Percentiles rank a stretch among this genome's conserved stretches.
Conservation (phyloP, 2,797 vertebrate genomes). For the Chrysocyon brachyurus region DNA sequence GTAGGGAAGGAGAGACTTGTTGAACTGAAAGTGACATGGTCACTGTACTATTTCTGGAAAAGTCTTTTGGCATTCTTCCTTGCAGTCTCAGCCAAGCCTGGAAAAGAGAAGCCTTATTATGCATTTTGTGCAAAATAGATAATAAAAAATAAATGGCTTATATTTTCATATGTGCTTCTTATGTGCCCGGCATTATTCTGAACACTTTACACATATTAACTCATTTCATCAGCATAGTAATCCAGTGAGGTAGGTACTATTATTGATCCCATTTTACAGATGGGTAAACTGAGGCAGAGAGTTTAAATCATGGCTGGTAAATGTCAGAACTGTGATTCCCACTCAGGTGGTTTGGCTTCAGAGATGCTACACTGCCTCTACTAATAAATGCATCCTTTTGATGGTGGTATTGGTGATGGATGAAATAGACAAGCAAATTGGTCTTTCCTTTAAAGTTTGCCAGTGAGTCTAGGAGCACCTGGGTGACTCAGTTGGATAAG, state of each 20-base stretch:
- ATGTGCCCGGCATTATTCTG: not conserved
- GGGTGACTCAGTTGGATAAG: not conserved
- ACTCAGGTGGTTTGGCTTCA: not conserved
- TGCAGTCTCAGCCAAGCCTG: not conserved
- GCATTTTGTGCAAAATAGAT: not conserved
- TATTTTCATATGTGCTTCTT: not conserved
- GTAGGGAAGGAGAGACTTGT: constrained; percentile 8
- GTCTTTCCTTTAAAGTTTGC: not conserved
- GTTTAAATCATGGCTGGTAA: not conserved
- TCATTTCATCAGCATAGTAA: not conserved
- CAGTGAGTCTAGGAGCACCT: not conserved
- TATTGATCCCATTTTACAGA: not conserved
- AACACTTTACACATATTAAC: not conserved
- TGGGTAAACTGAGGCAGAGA: not conserved
- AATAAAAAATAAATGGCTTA: not conserved
- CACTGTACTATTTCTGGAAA: not conserved
- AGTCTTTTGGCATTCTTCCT: not conserved
- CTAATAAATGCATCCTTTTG: not conserved
- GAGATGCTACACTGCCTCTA: not conserved
- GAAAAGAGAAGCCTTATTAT: not conserved
- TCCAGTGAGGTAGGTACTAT: not conserved
- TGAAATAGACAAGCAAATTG: not conserved
- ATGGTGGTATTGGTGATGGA: not conserved
- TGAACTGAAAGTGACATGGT: not conserved
- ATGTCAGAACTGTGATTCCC: not conserved